Conservation (phyloP, 2,797 vertebrate genomes). For the Hipposideros larvatus region DNA sequence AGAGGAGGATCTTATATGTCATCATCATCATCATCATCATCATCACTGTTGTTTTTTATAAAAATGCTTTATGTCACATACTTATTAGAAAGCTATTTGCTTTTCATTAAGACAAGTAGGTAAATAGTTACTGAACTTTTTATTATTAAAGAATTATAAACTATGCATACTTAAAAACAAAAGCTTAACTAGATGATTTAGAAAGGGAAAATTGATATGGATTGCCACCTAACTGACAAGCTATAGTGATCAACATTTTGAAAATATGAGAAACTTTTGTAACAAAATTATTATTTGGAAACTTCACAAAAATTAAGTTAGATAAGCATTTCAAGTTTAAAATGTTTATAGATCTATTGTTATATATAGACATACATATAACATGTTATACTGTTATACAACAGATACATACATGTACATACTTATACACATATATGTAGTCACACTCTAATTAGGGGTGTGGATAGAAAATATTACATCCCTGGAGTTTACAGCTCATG, state of each 20-base stretch:
- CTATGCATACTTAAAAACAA: not conserved
- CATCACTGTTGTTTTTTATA: not conserved
- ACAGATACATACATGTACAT: not conserved
- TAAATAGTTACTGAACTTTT: not conserved
- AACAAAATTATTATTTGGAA: slow-evolving; percentile 21
- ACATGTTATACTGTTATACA: not conserved
- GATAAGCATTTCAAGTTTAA: slow-evolving; percentile 18
- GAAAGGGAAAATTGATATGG: not conserved
- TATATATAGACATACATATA: not conserved
- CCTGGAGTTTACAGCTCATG: not conserved
- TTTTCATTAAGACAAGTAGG: slow-evolving; percentile 41
- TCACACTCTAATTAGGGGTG: not conserved
- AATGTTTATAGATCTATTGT: slow-evolving; percentile 9
- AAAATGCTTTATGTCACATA: not conserved
- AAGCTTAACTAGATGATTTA: slow-evolving; percentile 38
- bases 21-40: not conserved
- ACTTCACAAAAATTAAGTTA: slow-evolving; percentile 67
- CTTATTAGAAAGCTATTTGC: slow-evolving; percentile 23
- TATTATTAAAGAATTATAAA: slow-evolving; percentile 60
- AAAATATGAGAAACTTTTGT: slow-evolving; percentile 32
- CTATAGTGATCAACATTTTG: slow-evolving; percentile 29
- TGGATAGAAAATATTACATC: not conserved
- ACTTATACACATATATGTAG: not conserved
- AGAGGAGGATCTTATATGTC: not conserved
- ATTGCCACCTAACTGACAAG: not conserved